Base-by-base conservation (phyloP, 2,113 vertebrate genomes). In the Clarias magur region DNA sequence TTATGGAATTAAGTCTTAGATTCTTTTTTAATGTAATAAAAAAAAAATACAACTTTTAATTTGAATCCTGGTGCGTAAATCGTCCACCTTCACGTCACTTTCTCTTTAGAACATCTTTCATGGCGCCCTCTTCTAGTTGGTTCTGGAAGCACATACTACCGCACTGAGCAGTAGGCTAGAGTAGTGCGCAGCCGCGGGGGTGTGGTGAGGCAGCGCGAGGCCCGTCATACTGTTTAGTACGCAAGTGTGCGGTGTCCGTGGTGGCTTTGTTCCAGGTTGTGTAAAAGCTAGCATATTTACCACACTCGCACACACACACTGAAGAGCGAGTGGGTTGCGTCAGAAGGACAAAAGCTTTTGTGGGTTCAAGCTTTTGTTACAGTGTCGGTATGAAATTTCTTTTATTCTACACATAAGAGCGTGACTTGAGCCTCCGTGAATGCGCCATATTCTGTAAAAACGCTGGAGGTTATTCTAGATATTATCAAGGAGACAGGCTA, bases 311-410 rank as follows among this genome's bases (percentile, higher is more conserved):
- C 48, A 8, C 48, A 25, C 48, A n/a, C 81, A 25, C 67, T 59
- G 54, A 73, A n/a, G 17, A 59, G 78, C 78, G 59, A 34, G 78
- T 4, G 27, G 54, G 54, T 38, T 72, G 83, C 83, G 23, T 70
- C 67, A 84, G 67, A 73, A 84, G 67, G 83, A 59, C 68, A 72
- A 34, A 70, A 84, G 82, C 53, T 21, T 30, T 70, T 30, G 59
- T 63, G 48, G n/a, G 81, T 67, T 17, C 6, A 30, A n/a, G 8
- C 86, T 76, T 80, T 62, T 23, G 56, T n/a, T 42, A 38, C 7
- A 13, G 21, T 25, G 17, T 80, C 9, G 57, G 27, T 60, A 59
- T 30, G 30, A 76, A 53, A 76, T 25, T 63, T 17, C 7, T 76
- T 6, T 42, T 11, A 34, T 0, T 15, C 30, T 19, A 8, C 34